A percentile compares a stretch with the other conserved stretches of the same genome.
phyloP scores from a whole-genome alignment of 2,797 vertebrate genomes.

The Acanthornis magna region DNA sequence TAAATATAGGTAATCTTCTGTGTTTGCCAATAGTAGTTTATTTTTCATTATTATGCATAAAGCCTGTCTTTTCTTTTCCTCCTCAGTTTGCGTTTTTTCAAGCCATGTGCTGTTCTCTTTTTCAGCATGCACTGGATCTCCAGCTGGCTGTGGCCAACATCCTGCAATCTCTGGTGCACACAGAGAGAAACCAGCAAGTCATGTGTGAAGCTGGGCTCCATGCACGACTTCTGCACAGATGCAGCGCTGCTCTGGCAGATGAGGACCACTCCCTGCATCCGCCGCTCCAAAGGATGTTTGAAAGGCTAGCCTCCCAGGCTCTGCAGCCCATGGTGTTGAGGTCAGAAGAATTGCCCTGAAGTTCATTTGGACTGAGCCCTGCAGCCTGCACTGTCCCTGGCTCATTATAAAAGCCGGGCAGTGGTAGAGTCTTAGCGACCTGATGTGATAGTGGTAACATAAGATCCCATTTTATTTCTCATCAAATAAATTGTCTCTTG shows the following conservation, averaged over 20 bases:
- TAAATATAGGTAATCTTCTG: not conserved
- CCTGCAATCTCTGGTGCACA: constrained; percentile 92
- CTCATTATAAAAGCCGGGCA: not conserved
- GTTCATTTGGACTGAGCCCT: not conserved
- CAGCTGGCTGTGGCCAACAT: constrained; percentile 94
- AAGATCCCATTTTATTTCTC: not conserved
- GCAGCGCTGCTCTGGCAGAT: constrained; percentile 90
- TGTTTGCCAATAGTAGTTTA: not conserved
- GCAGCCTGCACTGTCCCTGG: not conserved
- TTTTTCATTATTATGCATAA: not conserved
- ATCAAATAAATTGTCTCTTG: not conserved
- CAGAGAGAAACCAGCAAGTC: constrained; percentile 95
- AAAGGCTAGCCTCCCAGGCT: constrained; percentile 94
- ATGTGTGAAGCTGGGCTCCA: constrained; percentile 94
- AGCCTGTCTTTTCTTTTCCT: not conserved
- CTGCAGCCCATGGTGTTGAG: constrained; percentile 94
- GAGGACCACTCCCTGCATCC: constrained; percentile 95
- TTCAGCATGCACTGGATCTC: constrained; percentile 92
- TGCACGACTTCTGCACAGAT: constrained; percentile 91
- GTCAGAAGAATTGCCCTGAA: constrained; percentile 66
- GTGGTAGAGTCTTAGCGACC: not conserved
- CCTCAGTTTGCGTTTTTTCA: not conserved
- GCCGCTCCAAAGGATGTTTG: constrained; percentile 95
- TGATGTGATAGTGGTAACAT: not conserved
- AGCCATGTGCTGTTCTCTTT: not conserved